phyloP scores from a whole-genome alignment of 2,797 vertebrate genomes.

The Sarcophilus harrisii region DNA sequence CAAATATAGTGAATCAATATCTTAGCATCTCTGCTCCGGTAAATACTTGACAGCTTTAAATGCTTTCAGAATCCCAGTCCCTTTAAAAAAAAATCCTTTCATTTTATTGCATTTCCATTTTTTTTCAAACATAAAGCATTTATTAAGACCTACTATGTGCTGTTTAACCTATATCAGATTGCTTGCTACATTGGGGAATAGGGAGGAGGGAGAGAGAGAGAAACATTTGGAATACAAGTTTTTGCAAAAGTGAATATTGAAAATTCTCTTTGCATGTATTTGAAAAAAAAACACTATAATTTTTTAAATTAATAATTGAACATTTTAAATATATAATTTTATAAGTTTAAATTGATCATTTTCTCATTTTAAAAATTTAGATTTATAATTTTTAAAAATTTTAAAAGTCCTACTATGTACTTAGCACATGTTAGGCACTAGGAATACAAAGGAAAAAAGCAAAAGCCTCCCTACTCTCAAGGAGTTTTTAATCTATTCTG shows the following conservation, averaged over 20 bases:
- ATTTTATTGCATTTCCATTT: constrained; percentile 3
- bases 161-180: too few relatives aligned
- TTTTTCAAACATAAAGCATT: constrained; percentile 40
- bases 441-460: not conserved
- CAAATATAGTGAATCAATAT: constrained; percentile 30
- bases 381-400: too few relatives aligned
- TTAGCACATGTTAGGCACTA: not conserved
- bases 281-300: too few relatives aligned
- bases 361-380: too few relatives aligned
- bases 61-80: not conserved
- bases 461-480: not conserved
- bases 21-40: constrained; percentile 49
- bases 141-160: not conserved
- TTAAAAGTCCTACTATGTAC: not conserved
- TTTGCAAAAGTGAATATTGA: too few relatives aligned
- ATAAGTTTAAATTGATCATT: too few relatives aligned
- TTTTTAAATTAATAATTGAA: too few relatives aligned
- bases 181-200: too few relatives aligned
- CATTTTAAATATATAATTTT: too few relatives aligned
- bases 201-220: too few relatives aligned
- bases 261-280: too few relatives aligned
- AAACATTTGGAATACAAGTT: too few relatives aligned
- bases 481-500: not conserved
- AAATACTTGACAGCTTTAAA: not conserved
- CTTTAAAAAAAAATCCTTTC: constrained; percentile 44